Evolutionary conservation across 1,140 invertebrate species (phyloP), one percentile per base, ranked within the genome.

Genomic region (Brachionus rubens): DNA sequence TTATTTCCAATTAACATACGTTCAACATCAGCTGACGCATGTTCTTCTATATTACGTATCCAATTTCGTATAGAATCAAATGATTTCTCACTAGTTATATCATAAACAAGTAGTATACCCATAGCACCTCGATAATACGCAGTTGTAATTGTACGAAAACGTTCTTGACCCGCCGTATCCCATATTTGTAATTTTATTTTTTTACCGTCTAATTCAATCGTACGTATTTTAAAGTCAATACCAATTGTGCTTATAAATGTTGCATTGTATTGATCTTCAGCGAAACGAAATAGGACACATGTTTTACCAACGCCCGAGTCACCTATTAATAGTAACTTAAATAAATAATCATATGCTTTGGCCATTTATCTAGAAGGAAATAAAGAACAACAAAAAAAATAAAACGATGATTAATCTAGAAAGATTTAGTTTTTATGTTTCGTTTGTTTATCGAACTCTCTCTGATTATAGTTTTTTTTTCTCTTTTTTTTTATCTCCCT

Each of bases 1-100:
- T 99, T 99, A 85, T 99, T 99, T 65, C 96, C 96, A 80, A 99
- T 87, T 80, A 99, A 94, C 96, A 99, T 98, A 86, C 98, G 98
- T 81, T 98, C 96, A 67, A 99, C 96, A 88, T 99, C 96, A 87
- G 98, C 96, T 87, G 96, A 98, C 21, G 96, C 96, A 88, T 99
- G 96, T 91, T 95, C 94, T 84, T 98, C 94, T 85, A 98, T 98
- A 86, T 98, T 96, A 84, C 94, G 88, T 78, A 98, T 89, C 95
- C 95, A 98, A 86, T 97, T 97, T 43, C 94, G 91, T 80, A 98
- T 98, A 86, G 98, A 98, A 86, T 98, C 94, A 88, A 97, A 98
- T 79, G 92, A 96, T 85, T 96, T 97, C 82, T 94, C 91, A 87
- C 95, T 95, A 7, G 72, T 76, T 16, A 76, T 59, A 30, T 76